Conservation (phyloP, 2,888 invertebrate species). For the Papilio protenor region DNA sequence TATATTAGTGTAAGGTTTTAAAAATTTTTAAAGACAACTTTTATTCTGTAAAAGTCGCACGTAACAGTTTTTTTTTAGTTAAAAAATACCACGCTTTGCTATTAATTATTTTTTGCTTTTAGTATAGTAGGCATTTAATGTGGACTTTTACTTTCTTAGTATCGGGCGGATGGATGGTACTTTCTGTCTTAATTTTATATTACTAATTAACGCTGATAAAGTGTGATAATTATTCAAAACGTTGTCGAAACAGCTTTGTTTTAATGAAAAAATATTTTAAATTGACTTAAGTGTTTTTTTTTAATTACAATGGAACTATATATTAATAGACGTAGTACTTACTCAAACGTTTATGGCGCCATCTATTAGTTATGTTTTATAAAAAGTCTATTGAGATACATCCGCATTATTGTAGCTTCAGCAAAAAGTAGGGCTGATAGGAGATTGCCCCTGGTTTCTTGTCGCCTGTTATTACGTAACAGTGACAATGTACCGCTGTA, state of each 20-base stretch:
- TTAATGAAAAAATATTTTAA: not conserved
- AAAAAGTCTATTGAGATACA: constrained; percentile 46
- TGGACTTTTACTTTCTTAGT: not conserved
- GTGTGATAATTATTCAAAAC: not conserved
- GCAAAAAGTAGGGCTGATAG: constrained; percentile 42
- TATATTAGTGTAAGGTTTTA: not conserved
- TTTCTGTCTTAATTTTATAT: not conserved
- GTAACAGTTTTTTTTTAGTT: not conserved
- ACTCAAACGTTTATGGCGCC: constrained; percentile 24
- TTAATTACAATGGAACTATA: not conserved
- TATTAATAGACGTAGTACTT: not conserved
- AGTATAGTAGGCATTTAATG: not conserved
- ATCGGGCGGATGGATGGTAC: not conserved
- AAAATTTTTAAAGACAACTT: not conserved
- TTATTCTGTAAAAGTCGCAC: not conserved
- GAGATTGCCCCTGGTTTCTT: constrained; percentile 34
- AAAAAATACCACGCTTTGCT: not conserved
- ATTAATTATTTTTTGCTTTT: not conserved
- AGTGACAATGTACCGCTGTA: constrained; percentile 32
- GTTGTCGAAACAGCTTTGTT: not conserved
- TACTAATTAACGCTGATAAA: not conserved
- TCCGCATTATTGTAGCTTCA: constrained; percentile 38
- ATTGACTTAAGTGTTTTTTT: not conserved
- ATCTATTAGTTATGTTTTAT: constrained; percentile 24
- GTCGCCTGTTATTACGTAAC: constrained; percentile 41